Base-by-base conservation (phyloP, 2,888 invertebrate genomes). In the Hetaerina titia region DNA sequence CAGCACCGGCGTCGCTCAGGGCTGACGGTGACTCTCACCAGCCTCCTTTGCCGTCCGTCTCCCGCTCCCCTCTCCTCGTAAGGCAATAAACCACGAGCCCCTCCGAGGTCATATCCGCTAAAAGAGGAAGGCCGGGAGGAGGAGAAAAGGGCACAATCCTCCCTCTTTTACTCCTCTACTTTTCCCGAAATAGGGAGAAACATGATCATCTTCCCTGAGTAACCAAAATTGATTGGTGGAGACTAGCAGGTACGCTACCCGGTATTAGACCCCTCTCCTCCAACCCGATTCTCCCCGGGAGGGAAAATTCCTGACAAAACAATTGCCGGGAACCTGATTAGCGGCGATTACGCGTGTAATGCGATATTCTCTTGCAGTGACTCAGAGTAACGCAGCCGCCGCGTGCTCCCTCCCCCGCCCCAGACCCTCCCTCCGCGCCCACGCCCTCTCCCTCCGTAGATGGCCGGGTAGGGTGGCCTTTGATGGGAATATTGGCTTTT, bases 161-260 rank as follows among this genome's bases (percentile, higher is more conserved):
- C 69, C 69, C 69, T 69, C 69, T 69, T 69, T 69, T n/a, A 31
- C 31, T 81, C 31, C 81, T 81, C 31, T 15, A 81, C 81, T 81
- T 81, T 45, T 81, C 81, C 81, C 81, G 31, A 81, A 81, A 81
- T 81, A 81, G 81, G 81, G 81, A 81, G 81, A 81, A 81, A 81
- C 81, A 81, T 31, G 81, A 81, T 81, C 81, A 25, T 74, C 69
- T 22, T 69, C 69, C 69, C 69, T 69, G 69, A 69, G 69, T 69
- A 69, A 69, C 69, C 69, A 1, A 69, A 69, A 69, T 69, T 69
- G 69, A 69, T 69, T 69, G 69, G 69, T 22, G 7, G 69, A 69
- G 69, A 69, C 22, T 19, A 11, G 31, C 81, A 81, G 81, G 81
- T 81, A 13, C 19, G 15, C 25, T 2, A 13, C 69, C n/a, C 69